phyloP scores from a whole-genome alignment of 2,888 invertebrate genomes.

The Dilophus febrilis region DNA sequence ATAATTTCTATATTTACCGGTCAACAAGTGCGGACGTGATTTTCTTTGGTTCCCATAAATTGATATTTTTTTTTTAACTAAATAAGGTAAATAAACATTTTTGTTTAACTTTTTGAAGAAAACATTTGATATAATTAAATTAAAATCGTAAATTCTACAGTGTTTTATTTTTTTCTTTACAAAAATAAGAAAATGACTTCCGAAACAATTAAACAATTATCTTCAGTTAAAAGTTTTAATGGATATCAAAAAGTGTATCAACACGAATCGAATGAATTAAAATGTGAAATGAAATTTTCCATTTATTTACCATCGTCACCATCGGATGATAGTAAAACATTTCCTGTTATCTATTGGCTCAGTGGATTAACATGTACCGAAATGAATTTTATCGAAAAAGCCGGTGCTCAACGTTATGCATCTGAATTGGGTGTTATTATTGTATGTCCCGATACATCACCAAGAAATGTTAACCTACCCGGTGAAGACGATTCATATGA shows the following conservation, averaged over 20 bases:
- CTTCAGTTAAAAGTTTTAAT: slow-evolving; percentile 57
- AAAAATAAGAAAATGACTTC: no score
- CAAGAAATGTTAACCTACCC: slow-evolving; percentile 70
- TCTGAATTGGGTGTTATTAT: slow-evolving; percentile 70
- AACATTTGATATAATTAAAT: no score
- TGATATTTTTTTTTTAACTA: no score
- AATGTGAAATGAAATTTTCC: slow-evolving; percentile 87
- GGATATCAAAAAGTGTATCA: slow-evolving; percentile 73
- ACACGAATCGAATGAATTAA: slow-evolving; percentile 59
- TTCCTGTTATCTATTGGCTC: slow-evolving; percentile 79
- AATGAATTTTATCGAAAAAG: slow-evolving; percentile 87
- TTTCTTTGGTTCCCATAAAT: no score
- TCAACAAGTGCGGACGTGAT: no score
- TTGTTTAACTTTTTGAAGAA: no score
- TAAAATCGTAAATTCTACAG: no score
- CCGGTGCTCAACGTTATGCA: slow-evolving; percentile 87
- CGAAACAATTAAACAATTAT: slow-evolving; percentile 32
- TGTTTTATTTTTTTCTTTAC: no score
- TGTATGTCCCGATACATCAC: slow-evolving; percentile 92
- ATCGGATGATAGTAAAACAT: slow-evolving; percentile 21
- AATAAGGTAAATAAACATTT: no score
- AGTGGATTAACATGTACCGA: slow-evolving; percentile 90
- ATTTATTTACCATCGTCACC: slow-evolving; percentile 69
- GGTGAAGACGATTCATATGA: slow-evolving; percentile 88
- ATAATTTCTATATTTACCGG: no score